phyloP scores from a whole-genome alignment of 2,888 invertebrate species.

The Drosophila merina region DNA sequence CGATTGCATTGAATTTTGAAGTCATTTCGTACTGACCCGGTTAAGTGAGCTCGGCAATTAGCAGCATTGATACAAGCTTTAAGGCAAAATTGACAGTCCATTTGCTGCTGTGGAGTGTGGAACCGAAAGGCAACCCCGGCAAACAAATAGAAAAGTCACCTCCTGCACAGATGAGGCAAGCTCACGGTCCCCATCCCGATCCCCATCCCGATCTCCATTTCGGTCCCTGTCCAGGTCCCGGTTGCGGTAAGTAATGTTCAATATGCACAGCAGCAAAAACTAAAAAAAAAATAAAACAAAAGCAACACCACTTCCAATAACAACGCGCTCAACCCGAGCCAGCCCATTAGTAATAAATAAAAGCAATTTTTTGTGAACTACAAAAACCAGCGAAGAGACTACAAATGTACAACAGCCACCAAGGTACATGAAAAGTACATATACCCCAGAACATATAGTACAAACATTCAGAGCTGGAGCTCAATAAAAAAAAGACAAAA shows the following conservation, averaged over 20 bases:
- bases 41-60: slow-evolving; percentile 17
- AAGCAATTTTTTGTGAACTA: slow-evolving; percentile 43
- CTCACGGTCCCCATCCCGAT: slow-evolving; percentile 2
- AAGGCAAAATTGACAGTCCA: slow-evolving; percentile 18
- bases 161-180: slow-evolving; percentile 55
- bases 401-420: slow-evolving; percentile 16
- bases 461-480: slow-evolving; percentile 21
- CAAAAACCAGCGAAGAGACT: slow-evolving; percentile 17
- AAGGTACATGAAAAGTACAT: slow-evolving; percentile 10
- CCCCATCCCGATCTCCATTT: slow-evolving; percentile 1
- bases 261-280: slow-evolving; percentile 20
- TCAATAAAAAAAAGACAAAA: slow-evolving; percentile 24
- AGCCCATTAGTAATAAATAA: slow-evolving; percentile 56
- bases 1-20: slow-evolving; percentile 17
- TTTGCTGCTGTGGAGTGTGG: neutral
- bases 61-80: neutral
- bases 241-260: slow-evolving; percentile 40
- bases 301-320: slow-evolving; percentile 11
- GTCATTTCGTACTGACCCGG: slow-evolving; percentile 17
- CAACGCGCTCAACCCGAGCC: slow-evolving; percentile 15
- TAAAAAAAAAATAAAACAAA: slow-evolving; percentile 9
- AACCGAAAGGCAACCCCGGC: slow-evolving; percentile 5
- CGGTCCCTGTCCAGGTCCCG: neutral
- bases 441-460: neutral
- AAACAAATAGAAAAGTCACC: slow-evolving; percentile 56